Percentiles rank a stretch among this genome's conserved stretches.
Conservation (phyloP, 1,140 invertebrate species). For the Drosophila gunungcola region DNA sequence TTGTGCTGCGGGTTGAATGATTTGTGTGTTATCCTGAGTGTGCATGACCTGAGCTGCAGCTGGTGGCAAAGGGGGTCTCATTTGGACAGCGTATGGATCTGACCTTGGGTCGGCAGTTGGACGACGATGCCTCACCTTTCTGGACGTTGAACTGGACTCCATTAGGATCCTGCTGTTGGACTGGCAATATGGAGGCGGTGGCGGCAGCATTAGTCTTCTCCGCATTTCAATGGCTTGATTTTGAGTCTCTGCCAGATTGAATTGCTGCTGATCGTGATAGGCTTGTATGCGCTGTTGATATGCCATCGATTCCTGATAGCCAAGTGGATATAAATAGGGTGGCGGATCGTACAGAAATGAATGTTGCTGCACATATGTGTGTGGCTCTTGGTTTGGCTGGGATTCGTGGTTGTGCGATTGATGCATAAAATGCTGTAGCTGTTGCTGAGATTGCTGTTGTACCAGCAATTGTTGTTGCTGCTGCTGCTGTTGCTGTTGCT, state of each 20-base stretch:
- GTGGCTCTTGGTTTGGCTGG: not conserved
- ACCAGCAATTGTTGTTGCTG: slow-evolving; percentile 14
- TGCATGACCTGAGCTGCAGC: not conserved
- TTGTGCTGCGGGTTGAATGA: not conserved
- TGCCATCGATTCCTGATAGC: slow-evolving; percentile 4
- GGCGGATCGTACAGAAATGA: slow-evolving; percentile 11
- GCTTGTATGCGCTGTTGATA: slow-evolving; percentile 36
- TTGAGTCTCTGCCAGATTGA: slow-evolving; percentile 8
- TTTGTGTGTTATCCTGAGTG: not conserved
- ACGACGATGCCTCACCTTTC: slow-evolving; percentile 7
- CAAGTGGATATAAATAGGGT: slow-evolving; percentile 11
- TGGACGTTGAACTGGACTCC: not conserved
- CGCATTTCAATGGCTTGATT: slow-evolving; percentile 1
- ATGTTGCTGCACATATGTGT: not conserved
- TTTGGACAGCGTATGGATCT: slow-evolving; percentile 7
- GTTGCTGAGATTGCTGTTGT: slow-evolving; percentile 22
- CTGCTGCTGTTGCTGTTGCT: slow-evolving; percentile 3
- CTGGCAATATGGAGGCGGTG: slow-evolving; percentile 9
- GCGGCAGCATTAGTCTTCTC: slow-evolving; percentile 1
- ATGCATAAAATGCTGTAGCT: slow-evolving; percentile 18
- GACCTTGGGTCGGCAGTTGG: not conserved
- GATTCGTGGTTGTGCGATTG: slow-evolving; percentile 4
- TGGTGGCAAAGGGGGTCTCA: not conserved
- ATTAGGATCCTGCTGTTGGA: not conserved
- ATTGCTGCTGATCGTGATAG: slow-evolving; percentile 38